phyloP scores from a whole-genome alignment of 2,888 invertebrate species.

The Cynaeus angustus region DNA sequence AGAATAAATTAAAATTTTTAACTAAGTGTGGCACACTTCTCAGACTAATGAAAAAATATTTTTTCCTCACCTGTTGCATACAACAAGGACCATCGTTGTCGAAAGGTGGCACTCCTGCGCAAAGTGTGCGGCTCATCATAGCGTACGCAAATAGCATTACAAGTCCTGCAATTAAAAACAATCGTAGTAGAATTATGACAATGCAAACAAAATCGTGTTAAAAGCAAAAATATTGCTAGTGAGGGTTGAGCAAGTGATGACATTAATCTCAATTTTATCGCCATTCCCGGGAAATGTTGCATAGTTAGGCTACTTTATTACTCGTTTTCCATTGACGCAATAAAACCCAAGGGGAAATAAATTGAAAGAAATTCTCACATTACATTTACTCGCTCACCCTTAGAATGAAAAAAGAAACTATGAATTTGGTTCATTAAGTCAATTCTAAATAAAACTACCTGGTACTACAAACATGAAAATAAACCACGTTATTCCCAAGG shows the following conservation, averaged over 20 bases:
- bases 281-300: constrained; percentile 8
- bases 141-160: constrained; percentile 80
- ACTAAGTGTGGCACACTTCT: background rate
- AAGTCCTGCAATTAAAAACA: constrained; percentile 73
- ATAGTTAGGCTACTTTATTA: constrained; percentile 18
- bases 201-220: too few relatives aligned
- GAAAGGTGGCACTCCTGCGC: constrained; percentile 80
- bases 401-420: too few relatives aligned
- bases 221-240: background rate
- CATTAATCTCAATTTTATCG: constrained; percentile 25
- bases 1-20: constrained; percentile 6
- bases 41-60: background rate
- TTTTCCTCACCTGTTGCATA: constrained; percentile 77
- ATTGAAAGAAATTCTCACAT: background rate
- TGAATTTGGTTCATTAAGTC: too few relatives aligned
- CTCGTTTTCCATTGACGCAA: background rate
- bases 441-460: constrained; percentile 74
- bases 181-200: background rate
- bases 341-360: constrained; percentile 6
- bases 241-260: background rate
- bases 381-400: too few relatives aligned
- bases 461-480: constrained; percentile 85
- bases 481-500: constrained; percentile 82
- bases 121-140: constrained; percentile 81
- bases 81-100: constrained; percentile 80